Evolutionary conservation across 1,140 invertebrate species (phyloP).

Genomic region (Metopolophium dirhodum): DNA sequence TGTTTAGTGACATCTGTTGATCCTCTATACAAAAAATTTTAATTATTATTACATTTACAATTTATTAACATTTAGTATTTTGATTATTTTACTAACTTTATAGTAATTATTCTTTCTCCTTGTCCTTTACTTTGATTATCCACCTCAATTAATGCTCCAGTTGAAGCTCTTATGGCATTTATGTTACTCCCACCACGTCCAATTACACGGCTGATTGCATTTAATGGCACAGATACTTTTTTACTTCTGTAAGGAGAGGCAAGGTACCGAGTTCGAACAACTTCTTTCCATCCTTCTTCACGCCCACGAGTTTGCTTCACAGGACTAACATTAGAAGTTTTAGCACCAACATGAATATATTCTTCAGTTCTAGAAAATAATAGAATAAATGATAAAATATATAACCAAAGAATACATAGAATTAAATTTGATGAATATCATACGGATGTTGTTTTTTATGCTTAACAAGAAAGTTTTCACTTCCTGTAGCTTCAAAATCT

Average conservation of each 20-base stretch:
- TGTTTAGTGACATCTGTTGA: conserved; percentile 89
- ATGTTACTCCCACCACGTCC: conserved; percentile 96
- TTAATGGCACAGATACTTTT: conserved; percentile 90
- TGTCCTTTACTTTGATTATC: conserved; percentile 95
- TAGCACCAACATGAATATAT: conserved; percentile 13
- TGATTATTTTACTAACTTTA: conserved; percentile 73
- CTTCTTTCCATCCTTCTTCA: conserved; percentile 97
- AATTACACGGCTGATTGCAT: conserved; percentile 94
- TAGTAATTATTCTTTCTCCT: conserved; percentile 92
- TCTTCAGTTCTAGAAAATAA: conserved; percentile 42
- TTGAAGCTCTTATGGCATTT: conserved; percentile 92
- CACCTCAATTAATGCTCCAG: conserved; percentile 96
- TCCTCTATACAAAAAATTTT: conserved; percentile 69
- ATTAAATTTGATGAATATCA: background rate
- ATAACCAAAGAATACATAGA: background rate
- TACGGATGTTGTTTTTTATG: conserved; percentile 66
- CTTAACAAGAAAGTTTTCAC: conserved; percentile 64
- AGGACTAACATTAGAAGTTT: conserved; percentile 39
- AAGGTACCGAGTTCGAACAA: conserved; percentile 75
- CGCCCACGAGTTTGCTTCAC: conserved; percentile 62
- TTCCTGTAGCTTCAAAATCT: conserved; percentile 74
- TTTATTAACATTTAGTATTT: background rate
- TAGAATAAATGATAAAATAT: conserved; percentile 60
- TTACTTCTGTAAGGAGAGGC: conserved; percentile 70
- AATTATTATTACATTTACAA: background rate